phyloP scores from a whole-genome alignment of 2,888 invertebrate species.

The Lasioglossum pauxillum region DNA sequence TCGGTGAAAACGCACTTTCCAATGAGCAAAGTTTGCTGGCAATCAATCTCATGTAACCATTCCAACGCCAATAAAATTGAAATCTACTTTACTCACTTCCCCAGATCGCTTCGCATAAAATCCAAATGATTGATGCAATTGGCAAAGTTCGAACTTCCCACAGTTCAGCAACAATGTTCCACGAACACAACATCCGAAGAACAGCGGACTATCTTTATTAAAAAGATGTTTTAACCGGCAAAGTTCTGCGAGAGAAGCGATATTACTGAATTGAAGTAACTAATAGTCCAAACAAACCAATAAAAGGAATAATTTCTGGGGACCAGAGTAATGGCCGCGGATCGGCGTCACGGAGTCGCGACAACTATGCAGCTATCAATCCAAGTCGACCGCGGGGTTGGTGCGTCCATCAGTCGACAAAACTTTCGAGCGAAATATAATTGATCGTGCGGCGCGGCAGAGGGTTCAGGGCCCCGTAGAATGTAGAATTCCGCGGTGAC shows the following conservation, averaged over 20 bases:
- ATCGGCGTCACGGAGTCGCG: background rate
- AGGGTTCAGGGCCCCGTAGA: background rate
- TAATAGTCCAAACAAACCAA: background rate
- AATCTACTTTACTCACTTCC: background rate
- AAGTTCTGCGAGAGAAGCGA: too few relatives aligned
- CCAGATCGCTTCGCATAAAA: background rate
- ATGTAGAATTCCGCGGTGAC: constrained; percentile 49
- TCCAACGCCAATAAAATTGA: background rate
- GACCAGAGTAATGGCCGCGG: background rate
- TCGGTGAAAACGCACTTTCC: background rate
- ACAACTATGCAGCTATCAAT: constrained; percentile 11
- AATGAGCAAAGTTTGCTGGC: background rate
- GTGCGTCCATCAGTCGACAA: background rate
- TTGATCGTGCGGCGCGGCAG: background rate
- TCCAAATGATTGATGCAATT: background rate
- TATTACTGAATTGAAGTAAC: background rate
- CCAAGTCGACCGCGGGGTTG: background rate
- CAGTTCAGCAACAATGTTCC: background rate
- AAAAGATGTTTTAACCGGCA: too few relatives aligned
- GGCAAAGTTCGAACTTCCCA: background rate
- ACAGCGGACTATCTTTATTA: background rate
- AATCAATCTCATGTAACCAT: background rate
- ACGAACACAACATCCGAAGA: background rate
- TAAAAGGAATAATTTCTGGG: background rate
- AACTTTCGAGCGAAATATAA: constrained; percentile 7